Evolutionary conservation across 2,888 invertebrate species (phyloP).

Genomic region (Pteria penguin): DNA sequence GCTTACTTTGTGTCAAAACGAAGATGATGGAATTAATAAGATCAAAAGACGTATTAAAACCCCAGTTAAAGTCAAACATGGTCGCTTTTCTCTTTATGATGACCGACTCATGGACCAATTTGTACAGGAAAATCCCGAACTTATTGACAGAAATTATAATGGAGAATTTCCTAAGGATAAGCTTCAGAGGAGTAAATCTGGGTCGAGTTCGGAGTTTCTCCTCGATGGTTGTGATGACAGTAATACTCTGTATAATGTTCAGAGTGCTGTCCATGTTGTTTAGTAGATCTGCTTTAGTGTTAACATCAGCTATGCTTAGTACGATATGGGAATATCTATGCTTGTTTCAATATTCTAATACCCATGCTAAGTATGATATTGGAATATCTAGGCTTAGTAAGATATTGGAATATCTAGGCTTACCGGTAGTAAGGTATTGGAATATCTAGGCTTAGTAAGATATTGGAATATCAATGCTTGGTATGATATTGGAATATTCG

Average conservation of each 20-base stretch:
- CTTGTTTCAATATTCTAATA: too few species aligned
- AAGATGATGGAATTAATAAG: constrained; percentile 56
- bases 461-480: too few species aligned
- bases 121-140: constrained; percentile 11
- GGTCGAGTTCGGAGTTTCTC: not conserved
- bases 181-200: not conserved
- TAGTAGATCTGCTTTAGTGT: too few species aligned
- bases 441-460: too few species aligned
- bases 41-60: constrained; percentile 70
- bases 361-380: too few species aligned
- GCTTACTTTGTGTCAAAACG: not conserved
- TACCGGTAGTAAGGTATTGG: too few species aligned
- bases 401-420: too few species aligned
- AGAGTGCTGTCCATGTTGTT: not conserved
- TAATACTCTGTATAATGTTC: not conserved
- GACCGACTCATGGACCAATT: constrained; percentile 88
- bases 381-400: too few species aligned
- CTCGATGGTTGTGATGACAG: not conserved
- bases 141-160: not conserved
- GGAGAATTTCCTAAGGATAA: not conserved
- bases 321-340: too few species aligned
- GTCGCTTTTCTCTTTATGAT: constrained; percentile 90
- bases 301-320: too few species aligned
- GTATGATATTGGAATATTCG: too few species aligned
- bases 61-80: constrained; percentile 65